A percentile compares a stretch with the other conserved stretches of the same genome.
Conservation (phyloP, 2,113 vertebrate species). For the Helogale parvula region DNA sequence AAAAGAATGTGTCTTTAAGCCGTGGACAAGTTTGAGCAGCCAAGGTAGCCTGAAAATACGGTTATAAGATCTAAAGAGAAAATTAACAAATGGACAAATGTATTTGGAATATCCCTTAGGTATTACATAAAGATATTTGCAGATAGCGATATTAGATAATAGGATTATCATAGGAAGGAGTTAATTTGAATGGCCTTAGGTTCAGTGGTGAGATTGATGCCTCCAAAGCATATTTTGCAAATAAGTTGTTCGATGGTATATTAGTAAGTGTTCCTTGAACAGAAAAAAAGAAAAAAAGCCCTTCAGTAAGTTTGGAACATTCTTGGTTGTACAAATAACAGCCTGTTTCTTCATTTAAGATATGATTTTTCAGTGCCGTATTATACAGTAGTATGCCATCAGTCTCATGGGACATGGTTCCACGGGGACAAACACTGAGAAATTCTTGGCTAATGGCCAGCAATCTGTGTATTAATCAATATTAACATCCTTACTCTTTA, state of each 20-base stretch:
- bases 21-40: conserved; percentile 53
- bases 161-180: neutral
- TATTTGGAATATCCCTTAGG: neutral
- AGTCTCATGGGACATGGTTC: neutral
- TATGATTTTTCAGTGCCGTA: neutral
- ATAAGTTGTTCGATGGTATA: neutral
- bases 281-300: neutral
- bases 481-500: conserved; percentile 4
- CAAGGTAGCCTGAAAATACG: conserved; percentile 20
- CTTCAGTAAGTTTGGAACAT: conserved; percentile 10
- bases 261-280: neutral
- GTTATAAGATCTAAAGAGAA: conserved; percentile 21
- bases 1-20: conserved; percentile 52
- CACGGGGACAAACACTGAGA: neutral
- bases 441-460: neutral
- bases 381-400: neutral
- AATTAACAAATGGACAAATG: conserved; percentile 27
- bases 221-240: neutral
- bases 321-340: neutral
- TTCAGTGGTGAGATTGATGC: neutral
- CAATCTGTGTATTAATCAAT: neutral
- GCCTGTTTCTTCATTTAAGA: neutral
- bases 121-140: neutral
- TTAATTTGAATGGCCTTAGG: conserved; percentile 1
- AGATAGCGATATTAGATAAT: neutral